phyloP scores from a whole-genome alignment of 2,113 vertebrate species.

The Labeo rohita region DNA sequence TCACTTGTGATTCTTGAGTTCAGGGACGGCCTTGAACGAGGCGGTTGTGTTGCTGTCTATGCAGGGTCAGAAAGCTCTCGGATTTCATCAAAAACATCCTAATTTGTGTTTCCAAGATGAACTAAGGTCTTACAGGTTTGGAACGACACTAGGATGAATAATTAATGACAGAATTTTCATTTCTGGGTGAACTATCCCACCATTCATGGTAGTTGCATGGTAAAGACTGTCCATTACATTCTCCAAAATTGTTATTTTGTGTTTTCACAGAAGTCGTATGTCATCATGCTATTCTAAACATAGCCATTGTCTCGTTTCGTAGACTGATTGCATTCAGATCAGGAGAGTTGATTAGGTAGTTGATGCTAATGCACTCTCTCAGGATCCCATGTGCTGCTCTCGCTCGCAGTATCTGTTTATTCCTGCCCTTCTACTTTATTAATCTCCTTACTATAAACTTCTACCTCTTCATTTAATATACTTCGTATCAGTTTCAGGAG shows the following conservation, averaged over 20 bases:
- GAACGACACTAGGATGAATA: no score
- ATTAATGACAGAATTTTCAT: no score
- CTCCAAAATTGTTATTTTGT: not conserved
- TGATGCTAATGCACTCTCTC: constrained; percentile 23
- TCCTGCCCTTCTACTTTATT: constrained; percentile 41
- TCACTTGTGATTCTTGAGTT: not conserved
- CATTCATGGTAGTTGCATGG: not conserved
- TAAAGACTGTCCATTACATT: not conserved
- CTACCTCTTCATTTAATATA: constrained; percentile 29
- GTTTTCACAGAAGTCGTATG: not conserved
- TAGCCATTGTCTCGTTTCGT: constrained; percentile 7
- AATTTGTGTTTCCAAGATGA: no score
- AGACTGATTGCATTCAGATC: not conserved
- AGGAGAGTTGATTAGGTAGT: constrained; percentile 37
- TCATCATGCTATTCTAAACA: not conserved
- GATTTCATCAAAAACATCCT: no score
- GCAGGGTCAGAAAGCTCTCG: no score
- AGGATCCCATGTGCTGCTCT: constrained; percentile 39
- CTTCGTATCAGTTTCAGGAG: constrained; percentile 25
- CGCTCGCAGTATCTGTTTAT: constrained; percentile 29
- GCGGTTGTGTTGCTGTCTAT: no score
- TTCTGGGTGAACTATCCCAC: no score
- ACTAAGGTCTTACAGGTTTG: no score
- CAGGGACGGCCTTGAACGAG: no score
- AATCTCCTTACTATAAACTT: constrained; percentile 38